A percentile compares a stretch with the other conserved stretches of the same genome.
phyloP scores from a whole-genome alignment of 2,797 vertebrate genomes.

The Rhincodon typus region DNA sequence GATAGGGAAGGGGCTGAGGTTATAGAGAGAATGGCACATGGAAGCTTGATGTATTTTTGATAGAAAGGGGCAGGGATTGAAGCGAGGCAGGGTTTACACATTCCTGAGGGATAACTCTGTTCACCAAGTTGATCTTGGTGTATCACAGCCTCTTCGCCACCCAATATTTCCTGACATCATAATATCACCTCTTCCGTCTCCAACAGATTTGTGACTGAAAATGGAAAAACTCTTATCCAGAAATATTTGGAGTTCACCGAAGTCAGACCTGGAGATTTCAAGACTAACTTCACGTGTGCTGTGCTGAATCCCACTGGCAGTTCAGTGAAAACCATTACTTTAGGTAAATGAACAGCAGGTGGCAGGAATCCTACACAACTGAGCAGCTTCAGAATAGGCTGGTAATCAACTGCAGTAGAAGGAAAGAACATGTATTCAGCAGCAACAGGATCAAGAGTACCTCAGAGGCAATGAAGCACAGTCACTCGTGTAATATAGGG shows the following conservation, averaged over 20 bases:
- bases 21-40: background rate
- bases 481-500: background rate
- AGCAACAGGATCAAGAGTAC: background rate
- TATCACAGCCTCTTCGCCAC: background rate
- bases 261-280: conserved; percentile 46
- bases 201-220: background rate
- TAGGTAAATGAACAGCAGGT: conserved; percentile 38
- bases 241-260: conserved; percentile 51
- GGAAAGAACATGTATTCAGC: background rate
- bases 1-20: background rate
- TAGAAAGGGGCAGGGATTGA: background rate
- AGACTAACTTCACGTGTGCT: conserved; percentile 54
- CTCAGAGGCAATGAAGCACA: background rate
- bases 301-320: conserved; percentile 50
- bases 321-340: conserved; percentile 41
- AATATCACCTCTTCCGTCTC: background rate
- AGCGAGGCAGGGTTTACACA: background rate
- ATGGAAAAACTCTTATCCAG: conserved; percentile 42
- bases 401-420: background rate
- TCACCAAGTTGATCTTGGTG: background rate
- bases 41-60: background rate
- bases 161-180: background rate
- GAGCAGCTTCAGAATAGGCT: background rate
- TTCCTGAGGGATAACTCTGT: background rate
- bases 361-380: background rate